Conservation (phyloP, 1,140 invertebrate species). For the Caligus rogercresseyi region DNA sequence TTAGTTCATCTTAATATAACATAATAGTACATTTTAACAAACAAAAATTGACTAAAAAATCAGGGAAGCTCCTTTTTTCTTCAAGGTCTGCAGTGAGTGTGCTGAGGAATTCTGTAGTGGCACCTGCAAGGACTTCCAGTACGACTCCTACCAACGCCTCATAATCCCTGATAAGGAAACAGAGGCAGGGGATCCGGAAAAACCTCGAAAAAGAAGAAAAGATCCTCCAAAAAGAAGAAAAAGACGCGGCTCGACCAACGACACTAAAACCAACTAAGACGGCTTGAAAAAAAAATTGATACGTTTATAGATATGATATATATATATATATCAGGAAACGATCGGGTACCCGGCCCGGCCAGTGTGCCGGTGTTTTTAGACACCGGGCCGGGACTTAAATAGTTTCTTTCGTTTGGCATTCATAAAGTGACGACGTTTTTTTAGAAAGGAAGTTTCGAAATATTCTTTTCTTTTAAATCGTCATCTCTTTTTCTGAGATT, state of each 20-base stretch:
- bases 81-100: slow-evolving; percentile 19
- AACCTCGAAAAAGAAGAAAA: background rate
- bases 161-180: slow-evolving; percentile 7
- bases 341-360: too few species aligned
- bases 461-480: too few species aligned
- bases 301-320: too few species aligned
- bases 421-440: too few species aligned
- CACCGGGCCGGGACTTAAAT: too few species aligned
- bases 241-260: background rate
- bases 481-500: too few species aligned
- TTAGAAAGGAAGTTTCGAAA: too few species aligned
- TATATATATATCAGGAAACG: too few species aligned
- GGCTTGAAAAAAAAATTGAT: background rate
- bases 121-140: slow-evolving; percentile 17
- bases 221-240: background rate
- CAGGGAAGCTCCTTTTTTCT: too few species aligned
- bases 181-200: background rate
- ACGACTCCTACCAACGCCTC: slow-evolving; percentile 16
- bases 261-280: background rate
- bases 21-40: background rate
- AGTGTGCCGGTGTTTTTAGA: too few species aligned
- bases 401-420: too few species aligned
- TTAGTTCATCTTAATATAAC: background rate
- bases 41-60: background rate
- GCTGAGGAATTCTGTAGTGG: slow-evolving; percentile 19